These are phyloP conservation scores for Helicoverpa armigera DNA, from an alignment of 1,140 invertebrate genomes.

Conservation along the genomic window DNA sequence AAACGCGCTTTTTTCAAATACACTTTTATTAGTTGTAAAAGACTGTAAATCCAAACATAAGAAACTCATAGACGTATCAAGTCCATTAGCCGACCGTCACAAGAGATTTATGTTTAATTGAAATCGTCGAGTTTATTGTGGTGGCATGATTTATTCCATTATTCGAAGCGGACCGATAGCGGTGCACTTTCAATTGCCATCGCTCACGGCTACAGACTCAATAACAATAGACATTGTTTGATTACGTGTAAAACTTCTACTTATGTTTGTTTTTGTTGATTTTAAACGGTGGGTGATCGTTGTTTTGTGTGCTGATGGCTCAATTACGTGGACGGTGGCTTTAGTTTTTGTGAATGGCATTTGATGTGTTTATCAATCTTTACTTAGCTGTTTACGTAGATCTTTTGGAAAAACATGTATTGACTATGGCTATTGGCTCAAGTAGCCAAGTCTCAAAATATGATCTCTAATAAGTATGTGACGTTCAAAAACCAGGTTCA, in stretches of 20 bases:
- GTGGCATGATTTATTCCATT: slow-evolving; percentile 71
- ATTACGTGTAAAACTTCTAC: slow-evolving; percentile 43
- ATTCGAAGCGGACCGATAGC: slow-evolving; percentile 41
- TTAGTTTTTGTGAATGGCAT: not conserved
- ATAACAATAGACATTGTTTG: slow-evolving; percentile 61
- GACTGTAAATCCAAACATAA: slow-evolving; percentile 38
- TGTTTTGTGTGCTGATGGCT: not conserved
- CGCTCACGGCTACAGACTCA: slow-evolving; percentile 55
- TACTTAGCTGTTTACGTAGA: not conserved
- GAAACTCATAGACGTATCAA: slow-evolving; percentile 59
- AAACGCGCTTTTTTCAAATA: not conserved
- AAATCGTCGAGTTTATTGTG: slow-evolving; percentile 76
- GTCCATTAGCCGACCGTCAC: slow-evolving; percentile 72
- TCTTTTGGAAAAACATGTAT: too few species aligned
- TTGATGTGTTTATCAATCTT: not conserved
- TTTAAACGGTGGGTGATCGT: slow-evolving; percentile 29
- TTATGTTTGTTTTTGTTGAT: slow-evolving; percentile 33
- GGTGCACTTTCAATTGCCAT: slow-evolving; percentile 52
- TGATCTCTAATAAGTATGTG: too few species aligned
- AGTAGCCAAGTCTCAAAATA: not conserved
- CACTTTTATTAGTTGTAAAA: not conserved
- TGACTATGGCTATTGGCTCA: not conserved
- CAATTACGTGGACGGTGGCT: slow-evolving; percentile 3
- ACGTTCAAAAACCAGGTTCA: too few species aligned
- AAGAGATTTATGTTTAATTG: slow-evolving; percentile 82